Conservation (phyloP, 2,113 vertebrate genomes). For the Cebus imitator region DNA sequence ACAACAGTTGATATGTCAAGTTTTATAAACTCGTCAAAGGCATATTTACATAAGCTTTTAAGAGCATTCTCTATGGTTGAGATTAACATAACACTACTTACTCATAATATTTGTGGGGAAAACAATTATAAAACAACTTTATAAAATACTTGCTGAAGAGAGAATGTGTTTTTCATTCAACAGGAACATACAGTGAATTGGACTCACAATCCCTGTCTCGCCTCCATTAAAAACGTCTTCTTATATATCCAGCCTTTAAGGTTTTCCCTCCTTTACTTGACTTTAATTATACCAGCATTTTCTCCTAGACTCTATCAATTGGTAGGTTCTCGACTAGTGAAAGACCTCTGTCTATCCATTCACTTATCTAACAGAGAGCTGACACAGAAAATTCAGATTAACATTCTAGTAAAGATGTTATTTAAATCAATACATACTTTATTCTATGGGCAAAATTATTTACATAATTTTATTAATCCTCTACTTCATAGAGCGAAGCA, state of each 20-base stretch:
- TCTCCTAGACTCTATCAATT: not conserved
- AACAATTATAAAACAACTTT: not conserved
- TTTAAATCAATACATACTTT: conserved; percentile 37
- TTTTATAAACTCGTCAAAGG: not conserved
- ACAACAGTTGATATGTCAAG: not conserved
- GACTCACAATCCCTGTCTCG: not conserved
- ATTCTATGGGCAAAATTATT: not conserved
- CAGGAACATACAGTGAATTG: not conserved
- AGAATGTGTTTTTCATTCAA: not conserved
- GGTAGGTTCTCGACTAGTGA: not conserved
- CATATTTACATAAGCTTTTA: not conserved
- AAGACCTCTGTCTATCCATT: not conserved
- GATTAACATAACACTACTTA: not conserved
- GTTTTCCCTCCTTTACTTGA: not conserved
- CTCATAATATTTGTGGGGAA: not conserved
- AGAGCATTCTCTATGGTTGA: not conserved
- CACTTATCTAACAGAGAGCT: not conserved
- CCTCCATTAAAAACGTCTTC: not conserved
- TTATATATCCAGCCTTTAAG: not conserved
- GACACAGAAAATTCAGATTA: not conserved
- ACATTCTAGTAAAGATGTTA: not conserved
- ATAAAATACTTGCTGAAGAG: not conserved
- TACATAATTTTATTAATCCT: not conserved
- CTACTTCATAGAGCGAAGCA: not conserved
- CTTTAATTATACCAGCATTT: not conserved